Conservation (phyloP, 2,888 invertebrate genomes). For the Seladonia tumulorum region DNA sequence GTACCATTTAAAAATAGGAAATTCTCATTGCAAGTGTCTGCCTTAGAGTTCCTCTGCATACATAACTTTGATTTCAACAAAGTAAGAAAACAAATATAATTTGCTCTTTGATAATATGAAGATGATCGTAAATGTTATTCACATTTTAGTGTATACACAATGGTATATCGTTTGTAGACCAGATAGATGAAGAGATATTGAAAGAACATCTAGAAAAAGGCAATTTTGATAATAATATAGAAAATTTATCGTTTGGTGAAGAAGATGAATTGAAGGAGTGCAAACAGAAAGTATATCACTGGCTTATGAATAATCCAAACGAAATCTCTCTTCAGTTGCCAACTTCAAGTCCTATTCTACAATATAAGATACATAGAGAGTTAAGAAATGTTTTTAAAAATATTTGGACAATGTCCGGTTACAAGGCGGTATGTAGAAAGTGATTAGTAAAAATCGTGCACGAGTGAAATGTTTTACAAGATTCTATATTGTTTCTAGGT, state of each 20-base stretch:
- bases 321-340: slow-evolving; percentile 80
- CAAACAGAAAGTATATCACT: slow-evolving; percentile 78
- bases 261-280: slow-evolving; percentile 81
- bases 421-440: slow-evolving; percentile 65
- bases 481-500: slow-evolving; percentile 72
- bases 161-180: slow-evolving; percentile 89
- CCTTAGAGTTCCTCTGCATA: slow-evolving; percentile 87
- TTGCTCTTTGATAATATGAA: background rate
- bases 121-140: background rate
- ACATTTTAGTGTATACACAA: slow-evolving; percentile 88
- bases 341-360: slow-evolving; percentile 84
- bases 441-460: background rate
- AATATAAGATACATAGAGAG: slow-evolving; percentile 87
- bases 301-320: slow-evolving; percentile 77
- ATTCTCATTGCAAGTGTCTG: slow-evolving; percentile 88
- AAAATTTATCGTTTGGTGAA: slow-evolving; percentile 70
- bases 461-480: background rate
- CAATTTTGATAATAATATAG: slow-evolving; percentile 69
- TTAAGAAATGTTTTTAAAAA: slow-evolving; percentile 86
- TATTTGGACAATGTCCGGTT: slow-evolving; percentile 81
- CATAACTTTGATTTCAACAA: slow-evolving; percentile 91
- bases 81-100: slow-evolving; percentile 84
- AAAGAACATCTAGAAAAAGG: slow-evolving; percentile 81
- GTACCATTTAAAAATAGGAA: slow-evolving; percentile 87
- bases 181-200: slow-evolving; percentile 85